Evolutionary conservation across 2,797 vertebrate species (phyloP).

Genomic region (Xenopus petersii): DNA sequence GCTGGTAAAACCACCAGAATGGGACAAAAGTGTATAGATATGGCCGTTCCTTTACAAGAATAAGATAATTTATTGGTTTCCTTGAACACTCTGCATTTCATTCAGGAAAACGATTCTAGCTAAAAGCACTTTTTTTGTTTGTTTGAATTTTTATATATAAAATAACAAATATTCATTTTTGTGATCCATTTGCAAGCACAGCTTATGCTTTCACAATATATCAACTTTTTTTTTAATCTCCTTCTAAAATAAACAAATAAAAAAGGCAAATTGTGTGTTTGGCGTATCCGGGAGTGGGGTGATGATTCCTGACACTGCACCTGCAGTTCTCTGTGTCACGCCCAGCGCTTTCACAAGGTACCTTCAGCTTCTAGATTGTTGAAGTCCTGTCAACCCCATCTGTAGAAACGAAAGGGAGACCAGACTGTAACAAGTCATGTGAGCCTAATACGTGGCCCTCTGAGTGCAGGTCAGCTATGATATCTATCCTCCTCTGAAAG

Average conservation of each 20-base stretch:
- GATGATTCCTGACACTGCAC: constrained; percentile 66
- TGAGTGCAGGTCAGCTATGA: no score
- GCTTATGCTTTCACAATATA: constrained; percentile 67
- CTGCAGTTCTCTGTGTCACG: constrained; percentile 68
- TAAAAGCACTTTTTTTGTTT: constrained; percentile 19
- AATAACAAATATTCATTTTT: constrained; percentile 64
- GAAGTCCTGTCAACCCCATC: constrained; percentile 95
- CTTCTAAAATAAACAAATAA: constrained; percentile 32
- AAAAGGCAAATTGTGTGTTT: constrained; percentile 56
- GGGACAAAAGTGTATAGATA: constrained; percentile 11
- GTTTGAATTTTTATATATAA: constrained; percentile 31
- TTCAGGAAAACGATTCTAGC: constrained; percentile 27
- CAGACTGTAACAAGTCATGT: no score
- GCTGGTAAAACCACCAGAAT: fast-evolving
- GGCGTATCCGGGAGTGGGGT: constrained; percentile 61
- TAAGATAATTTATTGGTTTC: constrained; percentile 18
- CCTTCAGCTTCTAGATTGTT: constrained; percentile 80
- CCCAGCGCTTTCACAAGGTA: constrained; percentile 66
- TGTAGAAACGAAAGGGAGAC: constrained; percentile 53
- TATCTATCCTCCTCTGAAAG: no score
- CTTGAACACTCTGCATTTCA: constrained; percentile 17
- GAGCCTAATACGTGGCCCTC: no score
- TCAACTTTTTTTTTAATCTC: not conserved
- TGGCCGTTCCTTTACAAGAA: constrained; percentile 27
- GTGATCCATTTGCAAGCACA: constrained; percentile 68